Conservation (phyloP, 2,113 vertebrate genomes). For the Meleagris gallopavo region DNA sequence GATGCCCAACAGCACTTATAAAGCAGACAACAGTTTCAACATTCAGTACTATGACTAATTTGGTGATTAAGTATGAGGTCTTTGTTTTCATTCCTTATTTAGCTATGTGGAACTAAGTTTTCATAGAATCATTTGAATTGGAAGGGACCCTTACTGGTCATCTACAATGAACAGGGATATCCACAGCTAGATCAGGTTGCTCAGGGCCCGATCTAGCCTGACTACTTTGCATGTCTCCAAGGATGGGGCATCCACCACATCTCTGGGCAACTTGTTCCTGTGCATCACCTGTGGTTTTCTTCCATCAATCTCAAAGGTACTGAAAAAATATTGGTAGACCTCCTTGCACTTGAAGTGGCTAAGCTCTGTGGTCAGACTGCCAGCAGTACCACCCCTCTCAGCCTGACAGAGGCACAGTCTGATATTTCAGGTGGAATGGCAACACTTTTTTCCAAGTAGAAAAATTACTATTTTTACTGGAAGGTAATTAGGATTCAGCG, state of each 20-base stretch:
- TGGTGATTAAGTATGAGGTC: background rate
- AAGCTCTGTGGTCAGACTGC: background rate
- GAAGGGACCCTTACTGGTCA: too few species aligned
- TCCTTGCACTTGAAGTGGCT: background rate
- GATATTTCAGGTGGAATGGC: background rate
- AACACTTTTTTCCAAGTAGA: background rate
- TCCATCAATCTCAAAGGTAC: accelerated
- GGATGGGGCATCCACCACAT: too few species aligned
- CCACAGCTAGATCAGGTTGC: too few species aligned
- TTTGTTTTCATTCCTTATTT: background rate
- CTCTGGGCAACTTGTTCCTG: too few species aligned
- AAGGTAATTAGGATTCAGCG: background rate
- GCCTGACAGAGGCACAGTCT: background rate
- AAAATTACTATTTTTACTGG: background rate
- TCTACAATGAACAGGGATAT: too few species aligned
- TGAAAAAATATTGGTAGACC: background rate
- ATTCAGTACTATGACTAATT: background rate
- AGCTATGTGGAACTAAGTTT: background rate
- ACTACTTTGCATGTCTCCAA: too few species aligned
- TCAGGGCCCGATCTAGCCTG: too few species aligned
- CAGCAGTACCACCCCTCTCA: background rate
- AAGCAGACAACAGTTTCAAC: background rate
- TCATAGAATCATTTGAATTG: too few species aligned
- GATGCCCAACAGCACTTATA: background rate
- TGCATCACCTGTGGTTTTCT: background rate